Evolutionary conservation across 2,797 vertebrate genomes (phyloP), one percentile per base, ranked within the genome.

Genomic region (Lepidocolaptes lacrymiger): DNA sequence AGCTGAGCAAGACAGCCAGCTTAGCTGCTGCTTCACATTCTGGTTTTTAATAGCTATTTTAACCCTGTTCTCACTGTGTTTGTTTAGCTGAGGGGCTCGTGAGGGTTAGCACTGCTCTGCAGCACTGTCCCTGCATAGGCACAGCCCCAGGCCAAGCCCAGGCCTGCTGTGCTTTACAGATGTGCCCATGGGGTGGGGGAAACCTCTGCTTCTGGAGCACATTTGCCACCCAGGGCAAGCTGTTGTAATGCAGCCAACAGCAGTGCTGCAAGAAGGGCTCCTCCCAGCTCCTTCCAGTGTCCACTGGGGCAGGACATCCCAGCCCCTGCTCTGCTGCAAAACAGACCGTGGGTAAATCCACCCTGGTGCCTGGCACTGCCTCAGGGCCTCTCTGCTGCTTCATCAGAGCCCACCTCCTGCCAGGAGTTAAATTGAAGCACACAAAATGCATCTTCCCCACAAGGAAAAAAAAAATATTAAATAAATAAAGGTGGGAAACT

Each of bases 221-320:
- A 9, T 34, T 1, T 0, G 34, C 6, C 4, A 0, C 0, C 2
- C 56, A 41, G 52, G 44, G 7, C 51, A 15, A 26, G 56, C 30
- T 23, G 5, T 0, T 1, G 36, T 1, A 12, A 9, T 1, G 12
- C 46, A 64, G 58, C 49, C 24, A 10, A 22, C 12, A 2, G 3
- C 3, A 10, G 51, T 56, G 20, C 49, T 14, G 44, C 56, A 52
- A 1, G 1, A 2, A 41, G 9, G 20, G 7, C 51, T 61, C 27
- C 80, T 73, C 75, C 58, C 68, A 63, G 28, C 22, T 14, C 32
- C 0, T 3, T 39, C 76, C 73, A 46, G 14, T 5, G 21, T 2
- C 36, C 23, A 28, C 16, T 1, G 6, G 43, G 68, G 62, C 28
- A 32, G 41, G 58, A 21, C 16, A 14, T 8, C 0, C 7, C 58